These are phyloP conservation scores for Pipistrellus nathusii DNA, from an alignment of 2,797 vertebrate species.

Conservation along the genomic window DNA sequence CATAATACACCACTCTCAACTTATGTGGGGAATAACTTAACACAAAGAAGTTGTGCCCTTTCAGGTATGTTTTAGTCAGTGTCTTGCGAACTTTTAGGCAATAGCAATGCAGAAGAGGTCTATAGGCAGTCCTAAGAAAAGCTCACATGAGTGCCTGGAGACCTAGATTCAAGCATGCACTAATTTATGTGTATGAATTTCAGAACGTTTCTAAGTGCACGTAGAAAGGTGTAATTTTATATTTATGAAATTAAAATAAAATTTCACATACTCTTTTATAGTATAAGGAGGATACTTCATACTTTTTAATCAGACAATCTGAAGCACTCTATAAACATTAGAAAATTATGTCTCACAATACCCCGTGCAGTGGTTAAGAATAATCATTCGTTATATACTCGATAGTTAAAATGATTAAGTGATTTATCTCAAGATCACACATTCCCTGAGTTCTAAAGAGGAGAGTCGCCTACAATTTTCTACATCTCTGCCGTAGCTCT, in stretches of 20 bases:
- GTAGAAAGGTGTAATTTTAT: constrained; percentile 78
- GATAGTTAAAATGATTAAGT: constrained; percentile 75
- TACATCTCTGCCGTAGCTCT: constrained; percentile 38
- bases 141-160: background rate
- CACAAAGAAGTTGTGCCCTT: background rate
- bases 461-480: background rate
- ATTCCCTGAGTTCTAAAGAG: constrained; percentile 53
- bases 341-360: constrained; percentile 82
- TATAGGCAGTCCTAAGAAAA: background rate
- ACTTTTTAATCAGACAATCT: constrained; percentile 81
- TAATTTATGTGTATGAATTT: constrained; percentile 63
- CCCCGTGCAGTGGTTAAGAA: constrained; percentile 76
- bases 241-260: constrained; percentile 83
- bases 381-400: constrained; percentile 80
- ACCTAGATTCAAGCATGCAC: constrained; percentile 34
- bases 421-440: constrained; percentile 76
- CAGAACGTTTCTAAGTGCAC: constrained; percentile 70
- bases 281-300: constrained; percentile 77
- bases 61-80: background rate
- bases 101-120: background rate
- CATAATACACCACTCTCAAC: background rate
- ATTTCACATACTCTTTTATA: constrained; percentile 73
- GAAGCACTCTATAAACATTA: constrained; percentile 81
- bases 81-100: constrained; percentile 22
- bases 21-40: background rate